Percentiles rank a stretch among this genome's conserved stretches.
These are phyloP conservation scores for Platysteira castanea DNA, from an alignment of 2,113 vertebrate genomes.

Conservation along the genomic window DNA sequence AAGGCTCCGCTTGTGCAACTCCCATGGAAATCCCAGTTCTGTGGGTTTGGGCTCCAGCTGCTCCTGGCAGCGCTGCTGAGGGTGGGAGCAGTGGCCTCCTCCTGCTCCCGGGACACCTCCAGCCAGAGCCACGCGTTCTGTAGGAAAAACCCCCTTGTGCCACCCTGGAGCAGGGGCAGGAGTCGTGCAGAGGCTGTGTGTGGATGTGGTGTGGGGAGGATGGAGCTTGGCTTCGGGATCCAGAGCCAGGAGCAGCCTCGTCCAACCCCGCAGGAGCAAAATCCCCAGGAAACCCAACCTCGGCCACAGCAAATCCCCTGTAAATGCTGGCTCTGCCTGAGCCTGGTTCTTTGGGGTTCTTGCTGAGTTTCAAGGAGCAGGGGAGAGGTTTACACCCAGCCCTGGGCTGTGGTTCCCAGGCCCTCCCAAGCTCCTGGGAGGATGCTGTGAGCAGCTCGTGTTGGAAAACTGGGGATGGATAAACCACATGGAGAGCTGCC, in stretches of 20 bases:
- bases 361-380: rapidly evolving
- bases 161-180: neutral
- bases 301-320: rapidly evolving
- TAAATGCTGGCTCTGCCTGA: neutral
- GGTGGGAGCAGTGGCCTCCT: neutral
- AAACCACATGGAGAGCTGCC: neutral
- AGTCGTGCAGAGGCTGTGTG: rapidly evolving
- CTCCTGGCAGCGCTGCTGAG: neutral
- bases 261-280: rapidly evolving
- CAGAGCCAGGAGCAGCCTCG: neutral
- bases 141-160: rapidly evolving
- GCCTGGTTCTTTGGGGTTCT: rapidly evolving
- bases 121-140: rapidly evolving
- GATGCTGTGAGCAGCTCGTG: neutral
- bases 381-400: rapidly evolving
- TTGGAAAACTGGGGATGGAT: neutral
- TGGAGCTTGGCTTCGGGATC: rapidly evolving
- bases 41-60: neutral
- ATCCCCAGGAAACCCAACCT: rapidly evolving
- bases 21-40: neutral
- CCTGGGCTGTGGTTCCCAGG: neutral
- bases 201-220: rapidly evolving
- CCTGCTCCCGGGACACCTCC: neutral
- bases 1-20: neutral
- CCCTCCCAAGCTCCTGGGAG: neutral